These are phyloP conservation scores for Hyles lineata DNA, from an alignment of 2,888 invertebrate species.

Conservation along the genomic window DNA sequence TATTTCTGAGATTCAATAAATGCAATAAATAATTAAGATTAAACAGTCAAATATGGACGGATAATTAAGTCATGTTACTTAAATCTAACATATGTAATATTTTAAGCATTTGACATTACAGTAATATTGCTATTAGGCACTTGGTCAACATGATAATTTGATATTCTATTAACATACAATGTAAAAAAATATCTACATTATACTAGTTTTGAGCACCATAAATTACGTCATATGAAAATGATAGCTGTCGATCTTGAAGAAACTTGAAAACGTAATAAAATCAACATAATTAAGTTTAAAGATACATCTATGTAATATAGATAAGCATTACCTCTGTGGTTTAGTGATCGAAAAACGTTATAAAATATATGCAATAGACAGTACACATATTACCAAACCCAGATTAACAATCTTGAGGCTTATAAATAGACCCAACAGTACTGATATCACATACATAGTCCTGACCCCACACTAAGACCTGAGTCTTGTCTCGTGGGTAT, in stretches of 20 bases:
- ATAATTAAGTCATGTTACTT: slow-evolving; percentile 2
- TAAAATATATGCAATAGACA: no score
- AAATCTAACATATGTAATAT: slow-evolving; percentile 9
- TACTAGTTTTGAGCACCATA: not conserved
- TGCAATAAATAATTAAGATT: not conserved
- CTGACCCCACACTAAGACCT: no score
- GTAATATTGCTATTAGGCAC: slow-evolving; percentile 13
- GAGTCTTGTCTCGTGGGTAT: no score
- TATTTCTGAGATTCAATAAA: slow-evolving; percentile 6
- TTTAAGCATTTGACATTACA: slow-evolving; percentile 10
- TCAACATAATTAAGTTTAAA: not conserved
- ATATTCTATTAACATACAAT: not conserved
- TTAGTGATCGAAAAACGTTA: no score
- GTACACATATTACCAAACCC: no score
- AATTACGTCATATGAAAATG: not conserved
- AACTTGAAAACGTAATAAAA: not conserved
- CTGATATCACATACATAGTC: no score
- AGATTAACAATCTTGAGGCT: no score
- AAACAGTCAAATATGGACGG: slow-evolving; percentile 12
- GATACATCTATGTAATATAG: no score
- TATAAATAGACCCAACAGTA: no score
- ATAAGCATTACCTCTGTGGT: no score
- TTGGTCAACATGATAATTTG: not conserved
- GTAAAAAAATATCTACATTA: not conserved
- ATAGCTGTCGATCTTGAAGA: not conserved